Evolutionary conservation across 2,113 vertebrate genomes (phyloP), one percentile per base, ranked within the genome.

Genomic region (Scytalopus superciliaris): DNA sequence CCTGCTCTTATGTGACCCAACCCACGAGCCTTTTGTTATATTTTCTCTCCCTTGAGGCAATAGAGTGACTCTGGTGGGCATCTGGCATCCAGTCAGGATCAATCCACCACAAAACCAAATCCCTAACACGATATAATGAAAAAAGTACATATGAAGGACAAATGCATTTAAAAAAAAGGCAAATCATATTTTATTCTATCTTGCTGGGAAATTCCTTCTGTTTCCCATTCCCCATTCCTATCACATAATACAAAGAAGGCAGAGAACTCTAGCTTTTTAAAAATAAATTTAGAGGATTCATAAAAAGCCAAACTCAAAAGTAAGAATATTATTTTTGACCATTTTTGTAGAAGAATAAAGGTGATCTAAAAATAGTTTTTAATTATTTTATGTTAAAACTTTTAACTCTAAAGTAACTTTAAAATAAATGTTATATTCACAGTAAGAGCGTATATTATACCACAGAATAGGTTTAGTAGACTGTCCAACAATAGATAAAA

Each of bases 121-220:
- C 18, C 3, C 10, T 52, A 52, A 27, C 8, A 66, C 78, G 12
- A 28, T 42, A 16, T 33, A 66, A 42, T 5, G 24, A 40, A 74
- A 79, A 85, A 27, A 66, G 9, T n/a, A 55, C 9, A 28, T 56
- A 42, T 5, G 28, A 84, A 70, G 22, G 27, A 79, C 3, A 88
- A 74, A 75, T 33, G 19, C 2, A 19, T 39, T 39, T 3, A 14
- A 7, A 0, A 7, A 42, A 63, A 44, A 2, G 2, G 0, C 25
- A 27, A n/a, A 3, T 0, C 5, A 23, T 6, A 49, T 39, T 49
- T 70, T 40, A 45, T 49, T 84, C 15, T 33, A 5, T 53, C 39
- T 63, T 59, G 14, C 45, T 4, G 2, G 31, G 3, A 73, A 87
- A 37, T 69, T 88, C 6, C 12, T 56, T 72, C 24, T 52, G 2